A percentile compares a stretch with the other conserved stretches of the same genome.
Evolutionary conservation across 2,888 invertebrate species (phyloP).

Genomic region (Synergus gifuensis): DNA sequence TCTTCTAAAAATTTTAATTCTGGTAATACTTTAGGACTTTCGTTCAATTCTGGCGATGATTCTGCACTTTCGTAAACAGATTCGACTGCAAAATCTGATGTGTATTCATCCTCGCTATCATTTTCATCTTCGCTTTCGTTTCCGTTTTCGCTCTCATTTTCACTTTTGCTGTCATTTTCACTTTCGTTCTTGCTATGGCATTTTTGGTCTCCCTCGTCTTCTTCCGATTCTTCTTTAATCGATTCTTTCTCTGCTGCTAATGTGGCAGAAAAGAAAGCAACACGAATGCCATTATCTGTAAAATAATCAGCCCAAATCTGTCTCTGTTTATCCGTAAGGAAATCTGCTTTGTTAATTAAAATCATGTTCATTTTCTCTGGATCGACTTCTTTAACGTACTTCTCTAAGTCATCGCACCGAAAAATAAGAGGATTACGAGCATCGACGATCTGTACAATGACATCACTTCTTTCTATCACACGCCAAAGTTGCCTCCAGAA

Average conservation of each 20-base stretch:
- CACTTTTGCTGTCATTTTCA: conserved; percentile 54
- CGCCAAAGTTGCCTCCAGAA: conserved; percentile 99
- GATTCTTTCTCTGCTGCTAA: conserved; percentile 80
- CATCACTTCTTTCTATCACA: conserved; percentile 97
- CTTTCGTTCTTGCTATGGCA: conserved; percentile 63
- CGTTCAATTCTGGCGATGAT: conserved; percentile 44
- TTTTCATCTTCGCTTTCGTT: conserved; percentile 57
- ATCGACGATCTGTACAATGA: conserved; percentile 96
- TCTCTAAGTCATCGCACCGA: conserved; percentile 94
- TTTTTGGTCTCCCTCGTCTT: conserved; percentile 55
- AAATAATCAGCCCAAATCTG: conserved; percentile 93
- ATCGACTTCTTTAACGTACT: conserved; percentile 89
- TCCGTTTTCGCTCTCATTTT: conserved; percentile 54
- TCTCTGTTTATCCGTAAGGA: conserved; percentile 89
- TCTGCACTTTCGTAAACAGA: conserved; percentile 65
- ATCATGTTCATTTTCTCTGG: conserved; percentile 87
- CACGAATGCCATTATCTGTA: conserved; percentile 82
- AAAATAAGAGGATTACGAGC: conserved; percentile 97
- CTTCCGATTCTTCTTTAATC: conserved; percentile 60
- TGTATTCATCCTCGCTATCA: conserved; percentile 50
- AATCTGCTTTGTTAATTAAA: conserved; percentile 97
- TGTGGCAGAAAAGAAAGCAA: conserved; percentile 95
- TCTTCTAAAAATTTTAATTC: conserved; percentile 53
- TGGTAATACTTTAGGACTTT: conserved; percentile 45
- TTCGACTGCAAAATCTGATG: conserved; percentile 54